These are phyloP conservation scores for Panorpa germanica DNA, from an alignment of 2,888 invertebrate genomes.

Conservation along the genomic window DNA sequence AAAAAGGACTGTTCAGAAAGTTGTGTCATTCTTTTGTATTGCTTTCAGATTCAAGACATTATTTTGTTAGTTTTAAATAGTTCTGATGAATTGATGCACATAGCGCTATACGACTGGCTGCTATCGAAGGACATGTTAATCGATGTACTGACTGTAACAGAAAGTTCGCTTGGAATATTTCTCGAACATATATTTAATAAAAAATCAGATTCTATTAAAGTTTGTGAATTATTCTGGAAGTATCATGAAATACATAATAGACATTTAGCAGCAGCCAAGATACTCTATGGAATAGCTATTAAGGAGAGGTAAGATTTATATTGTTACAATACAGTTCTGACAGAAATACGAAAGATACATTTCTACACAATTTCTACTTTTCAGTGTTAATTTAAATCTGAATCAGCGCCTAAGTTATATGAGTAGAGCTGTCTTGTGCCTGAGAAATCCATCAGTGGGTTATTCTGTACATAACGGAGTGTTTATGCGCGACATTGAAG, in stretches of 20 bases:
- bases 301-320: slow-evolving; percentile 14
- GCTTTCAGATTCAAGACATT: slow-evolving; percentile 38
- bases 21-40: too few species aligned
- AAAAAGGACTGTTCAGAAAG: too few species aligned
- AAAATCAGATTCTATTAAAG: slow-evolving; percentile 34
- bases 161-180: slow-evolving; percentile 25
- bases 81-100: slow-evolving; percentile 77
- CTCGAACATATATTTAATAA: slow-evolving; percentile 24
- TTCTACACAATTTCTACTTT: slow-evolving; percentile 14
- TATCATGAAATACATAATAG: slow-evolving; percentile 86
- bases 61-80: slow-evolving; percentile 46
- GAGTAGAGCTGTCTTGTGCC: slow-evolving; percentile 86
- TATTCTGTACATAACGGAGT: slow-evolving; percentile 54
- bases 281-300: slow-evolving; percentile 73
- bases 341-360: not conserved
- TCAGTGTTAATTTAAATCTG: slow-evolving; percentile 52
- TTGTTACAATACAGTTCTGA: slow-evolving; percentile 13
- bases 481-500: slow-evolving; percentile 74
- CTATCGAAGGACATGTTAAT: slow-evolving; percentile 52
- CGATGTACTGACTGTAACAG: slow-evolving; percentile 38
- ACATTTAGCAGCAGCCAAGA: slow-evolving; percentile 81
- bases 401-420: slow-evolving; percentile 76
- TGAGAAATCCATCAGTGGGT: slow-evolving; percentile 69
- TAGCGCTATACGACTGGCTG: slow-evolving; percentile 87
- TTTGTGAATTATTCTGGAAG: slow-evolving; percentile 83